A percentile compares a stretch with the other conserved stretches of the same genome.
Evolutionary conservation across 1,140 invertebrate species (phyloP).

Genomic region (Gryllus bimaculatus): DNA sequence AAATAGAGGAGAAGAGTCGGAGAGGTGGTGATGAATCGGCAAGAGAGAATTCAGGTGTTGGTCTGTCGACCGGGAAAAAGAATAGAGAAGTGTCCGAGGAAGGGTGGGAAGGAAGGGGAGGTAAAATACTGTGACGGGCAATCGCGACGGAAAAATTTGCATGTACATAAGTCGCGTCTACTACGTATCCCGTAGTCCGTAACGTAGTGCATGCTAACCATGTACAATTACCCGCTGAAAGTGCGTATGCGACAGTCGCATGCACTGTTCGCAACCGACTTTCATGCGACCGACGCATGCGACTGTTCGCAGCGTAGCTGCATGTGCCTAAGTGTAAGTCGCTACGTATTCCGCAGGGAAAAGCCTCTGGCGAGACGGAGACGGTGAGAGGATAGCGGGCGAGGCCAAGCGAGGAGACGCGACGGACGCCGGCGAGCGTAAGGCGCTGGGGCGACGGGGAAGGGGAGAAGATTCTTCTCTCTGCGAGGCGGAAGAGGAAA

Average conservation of each 20-base stretch:
- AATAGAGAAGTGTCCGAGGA: neutral
- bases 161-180: no score
- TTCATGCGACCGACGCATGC: no score
- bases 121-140: neutral
- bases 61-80: neutral
- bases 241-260: no score
- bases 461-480: neutral
- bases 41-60: neutral
- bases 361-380: neutral
- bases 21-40: neutral
- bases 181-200: no score
- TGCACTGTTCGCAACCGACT: no score
- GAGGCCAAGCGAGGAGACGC: neutral
- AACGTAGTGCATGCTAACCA: no score
- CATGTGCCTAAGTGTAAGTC: no score
- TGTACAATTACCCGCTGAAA: no score
- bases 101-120: neutral
- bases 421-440: neutral
- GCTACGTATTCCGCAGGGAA: no score
- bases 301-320: no score
- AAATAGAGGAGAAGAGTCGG: neutral
- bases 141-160: no score
- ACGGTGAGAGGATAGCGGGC: neutral
- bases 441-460: neutral
- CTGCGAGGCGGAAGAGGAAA: neutral